A percentile compares a stretch with the other conserved stretches of the same genome.
These are phyloP conservation scores for Tenualosa ilisha DNA, from an alignment of 2,797 vertebrate species.

Conservation along the genomic window DNA sequence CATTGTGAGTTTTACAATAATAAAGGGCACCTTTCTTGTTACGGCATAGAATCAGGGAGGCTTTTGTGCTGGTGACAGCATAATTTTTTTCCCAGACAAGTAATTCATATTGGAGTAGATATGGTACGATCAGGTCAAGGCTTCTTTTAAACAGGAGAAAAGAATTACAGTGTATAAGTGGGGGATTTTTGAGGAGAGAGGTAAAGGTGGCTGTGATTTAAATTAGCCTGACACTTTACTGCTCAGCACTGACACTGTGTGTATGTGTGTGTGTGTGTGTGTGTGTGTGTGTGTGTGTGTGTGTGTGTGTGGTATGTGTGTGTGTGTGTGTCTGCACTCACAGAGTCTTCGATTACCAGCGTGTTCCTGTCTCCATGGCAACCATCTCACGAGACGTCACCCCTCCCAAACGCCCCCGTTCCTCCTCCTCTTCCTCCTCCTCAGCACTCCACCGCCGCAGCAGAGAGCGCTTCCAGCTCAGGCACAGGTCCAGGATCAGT, in stretches of 20 bases:
- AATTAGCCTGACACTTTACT: slow-evolving; percentile 15
- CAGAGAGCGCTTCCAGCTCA: slow-evolving; percentile 52
- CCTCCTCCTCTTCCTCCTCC: slow-evolving; percentile 39
- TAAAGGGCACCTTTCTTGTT: slow-evolving; percentile 13
- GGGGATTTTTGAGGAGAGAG: neutral
- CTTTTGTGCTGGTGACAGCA: neutral
- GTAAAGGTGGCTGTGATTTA: slow-evolving; percentile 1
- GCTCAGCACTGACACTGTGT: neutral
- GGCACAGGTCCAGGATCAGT: slow-evolving; percentile 48
- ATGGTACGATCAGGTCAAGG: neutral
- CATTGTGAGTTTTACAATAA: neutral
- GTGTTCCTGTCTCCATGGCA: slow-evolving; percentile 57
- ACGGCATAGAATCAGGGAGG: neutral
- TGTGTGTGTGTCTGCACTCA: slow-evolving; percentile 20
- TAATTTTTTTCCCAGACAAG: neutral
- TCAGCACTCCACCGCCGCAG: slow-evolving; percentile 43
- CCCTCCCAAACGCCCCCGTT: slow-evolving; percentile 57
- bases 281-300: slow-evolving; percentile 13
- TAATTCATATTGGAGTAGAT: neutral
- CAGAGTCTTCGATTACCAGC: slow-evolving; percentile 69
- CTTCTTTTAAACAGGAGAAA: neutral
- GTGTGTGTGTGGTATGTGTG: slow-evolving; percentile 23
- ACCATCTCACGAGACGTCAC: slow-evolving; percentile 47
- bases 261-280: neutral
- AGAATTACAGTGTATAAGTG: neutral